A percentile compares a stretch with the other conserved stretches of the same genome.
Conservation (phyloP, 2,888 invertebrate species). For the Monoplex corrugatus region DNA sequence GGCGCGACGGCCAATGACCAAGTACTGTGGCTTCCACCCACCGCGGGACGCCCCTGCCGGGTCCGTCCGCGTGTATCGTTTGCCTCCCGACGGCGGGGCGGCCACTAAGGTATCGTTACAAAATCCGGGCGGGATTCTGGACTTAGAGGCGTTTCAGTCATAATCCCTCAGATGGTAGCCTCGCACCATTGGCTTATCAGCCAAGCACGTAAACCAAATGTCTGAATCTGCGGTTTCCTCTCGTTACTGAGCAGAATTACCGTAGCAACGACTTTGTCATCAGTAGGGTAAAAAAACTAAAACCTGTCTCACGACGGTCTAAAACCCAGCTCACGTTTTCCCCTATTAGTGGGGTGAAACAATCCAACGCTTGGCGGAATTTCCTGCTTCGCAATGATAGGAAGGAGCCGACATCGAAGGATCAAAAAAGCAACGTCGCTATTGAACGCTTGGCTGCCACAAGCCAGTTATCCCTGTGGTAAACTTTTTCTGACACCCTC, state of each 20-base stretch:
- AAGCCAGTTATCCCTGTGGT: conserved; percentile 88
- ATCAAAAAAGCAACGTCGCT: conserved; percentile 88
- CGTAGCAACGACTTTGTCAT: conserved; percentile 26
- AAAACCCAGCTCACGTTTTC: conserved; percentile 24
- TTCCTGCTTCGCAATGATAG: conserved; percentile 89
- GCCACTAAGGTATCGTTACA: conserved; percentile 74
- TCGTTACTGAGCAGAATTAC: conserved; percentile 40
- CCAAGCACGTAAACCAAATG: conserved; percentile 87
- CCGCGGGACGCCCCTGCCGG: conserved; percentile 46
- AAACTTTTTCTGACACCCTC: conserved; percentile 88
- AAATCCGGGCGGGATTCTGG: conserved; percentile 85
- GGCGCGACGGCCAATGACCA: no score
- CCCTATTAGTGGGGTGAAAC: conserved; percentile 77
- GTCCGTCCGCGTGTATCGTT: conserved; percentile 74
- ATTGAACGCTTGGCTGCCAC: conserved; percentile 85
- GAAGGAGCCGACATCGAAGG: conserved; percentile 86
- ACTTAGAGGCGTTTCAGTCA: conserved; percentile 83
- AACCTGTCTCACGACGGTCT: conserved; percentile 43
- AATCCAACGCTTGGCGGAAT: conserved; percentile 87
- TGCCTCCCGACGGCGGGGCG: conserved; percentile 76
- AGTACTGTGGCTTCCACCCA: conserved; percentile 51
- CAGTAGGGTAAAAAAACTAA: conserved; percentile 47
- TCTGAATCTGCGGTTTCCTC: conserved; percentile 78
- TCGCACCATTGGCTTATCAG: conserved; percentile 86
- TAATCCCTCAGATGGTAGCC: conserved; percentile 84